Conservation (phyloP, 1,140 invertebrate genomes). For the Drosophila ogumai region DNA sequence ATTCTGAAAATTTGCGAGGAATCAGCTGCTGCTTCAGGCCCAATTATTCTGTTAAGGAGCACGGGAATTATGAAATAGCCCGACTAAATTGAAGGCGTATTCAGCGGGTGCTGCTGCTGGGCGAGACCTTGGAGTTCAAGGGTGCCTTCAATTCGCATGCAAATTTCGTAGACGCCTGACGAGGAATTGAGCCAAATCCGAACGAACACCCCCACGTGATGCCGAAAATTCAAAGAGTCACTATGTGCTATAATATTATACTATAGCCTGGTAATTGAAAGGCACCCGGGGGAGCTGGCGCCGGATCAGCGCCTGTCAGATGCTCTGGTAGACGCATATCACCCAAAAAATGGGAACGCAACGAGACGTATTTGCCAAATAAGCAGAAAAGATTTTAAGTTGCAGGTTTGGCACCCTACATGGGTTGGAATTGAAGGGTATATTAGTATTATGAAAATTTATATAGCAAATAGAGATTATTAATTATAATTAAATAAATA, state of each 20-base stretch:
- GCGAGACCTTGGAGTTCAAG: slow-evolving; percentile 43
- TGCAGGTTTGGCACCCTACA: slow-evolving; percentile 4
- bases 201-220: slow-evolving; percentile 12
- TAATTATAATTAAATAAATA: not conserved
- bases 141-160: slow-evolving; percentile 48
- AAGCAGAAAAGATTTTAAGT: slow-evolving; percentile 47
- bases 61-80: slow-evolving; percentile 37
- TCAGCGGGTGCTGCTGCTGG: slow-evolving; percentile 24
- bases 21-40: slow-evolving; percentile 43
- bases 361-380: slow-evolving; percentile 24
- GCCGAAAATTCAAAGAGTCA: slow-evolving; percentile 34
- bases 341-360: slow-evolving; percentile 5
- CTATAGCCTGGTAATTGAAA: slow-evolving; percentile 24
- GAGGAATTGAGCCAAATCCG: slow-evolving; percentile 41
- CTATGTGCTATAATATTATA: slow-evolving; percentile 7
- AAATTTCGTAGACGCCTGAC: slow-evolving; percentile 29
- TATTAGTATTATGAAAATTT: not conserved
- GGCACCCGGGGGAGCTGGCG: slow-evolving; percentile 15
- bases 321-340: slow-evolving; percentile 45
- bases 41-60: slow-evolving; percentile 48
- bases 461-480: not conserved
- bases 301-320: slow-evolving; percentile 33
- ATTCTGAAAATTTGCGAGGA: slow-evolving; percentile 14
- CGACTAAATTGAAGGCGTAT: slow-evolving; percentile 30
- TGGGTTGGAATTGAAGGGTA: not conserved